Base-by-base conservation (phyloP, 2,113 vertebrate species). In the Isichthys henryi region DNA sequence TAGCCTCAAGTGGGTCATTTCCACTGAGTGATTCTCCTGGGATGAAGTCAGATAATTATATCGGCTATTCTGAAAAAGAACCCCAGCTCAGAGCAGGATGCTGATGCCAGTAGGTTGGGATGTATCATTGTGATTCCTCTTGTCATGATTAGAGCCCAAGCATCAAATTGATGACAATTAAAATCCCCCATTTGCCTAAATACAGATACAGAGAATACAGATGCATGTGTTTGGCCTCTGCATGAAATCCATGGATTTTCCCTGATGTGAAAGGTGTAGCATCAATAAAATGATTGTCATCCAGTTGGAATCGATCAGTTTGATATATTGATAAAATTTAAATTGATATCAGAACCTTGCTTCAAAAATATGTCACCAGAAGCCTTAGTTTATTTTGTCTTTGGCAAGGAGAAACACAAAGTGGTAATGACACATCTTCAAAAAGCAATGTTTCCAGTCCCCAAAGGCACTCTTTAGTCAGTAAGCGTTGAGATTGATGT, bases 131-230 rank as follows among this genome's bases (percentile, higher is more conserved):
- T 83, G 90, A 88, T 90, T 92, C 88, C 90, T 92, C 93, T 92
- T 90, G 90, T 94, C 93, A 90, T 92, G 90, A 94, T 95, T 91
- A 92, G 56, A 92, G 92, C 91, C 89, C 91, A 89, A 92, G 93
- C 92, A 92, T 94, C 93, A 94, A 91, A 93, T 93, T 93, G 93
- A 89, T 39, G 62, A 89, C 89, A 90, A 89, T 92, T 93, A 92
- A 92, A 88, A 83, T 82, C 43, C 70, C 21, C 31, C 86, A n/a
- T 84, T n/a, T 90, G 86, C 35, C 88, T 84, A 87, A 89, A 85
- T 88, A 90, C 87, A 92, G 91, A 91, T 87, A 89, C 89, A 5
- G 87, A 91, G 89, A 45, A 39, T 5, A n/a, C 46, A 27, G 21
- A n/a, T 15, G 56, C 56, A 31, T 35, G 23, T 86, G 23, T 8